Evolutionary conservation across 2,888 invertebrate genomes (phyloP), one percentile per base, ranked within the genome.

Genomic region (Alviniconcha strummeri): DNA sequence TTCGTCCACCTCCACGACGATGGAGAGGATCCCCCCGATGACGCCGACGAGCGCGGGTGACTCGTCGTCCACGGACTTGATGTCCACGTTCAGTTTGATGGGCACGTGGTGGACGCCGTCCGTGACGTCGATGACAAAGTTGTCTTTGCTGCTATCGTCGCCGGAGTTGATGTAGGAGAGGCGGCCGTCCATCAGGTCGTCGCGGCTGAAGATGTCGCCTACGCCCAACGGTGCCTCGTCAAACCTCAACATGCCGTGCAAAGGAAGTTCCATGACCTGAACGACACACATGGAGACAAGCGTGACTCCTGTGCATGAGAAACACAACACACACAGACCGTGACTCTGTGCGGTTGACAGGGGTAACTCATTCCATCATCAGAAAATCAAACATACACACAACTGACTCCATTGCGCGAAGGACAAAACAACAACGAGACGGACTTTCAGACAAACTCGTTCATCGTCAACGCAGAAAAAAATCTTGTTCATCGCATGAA

Each of bases 31-130:
- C 36, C 90, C 91, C 9, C 89, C 86, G 13, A 86, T 84, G 8
- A 79, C 83, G 4, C 90, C 89, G 56, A 91, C 87, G 74, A 92
- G 81, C 6, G 86, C 86, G 1, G 93, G 91, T 6, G 89, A 87
- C 82, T 93, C 91, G 83, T 93, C 92, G 82, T 93, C 93, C 55
- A 91, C 88, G 13, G 90, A 89, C n/a, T 87, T 85, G 56, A 94
- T 88, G 3, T 84, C 86, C 7, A 94, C 88, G 67, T 90, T 89
- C 71, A 94, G 87, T 5, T 85, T 90, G 5, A 90, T 88, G 15
- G 93, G 92, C 60, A 94, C 90, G 82, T 87, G 88, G 84, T 94
- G 93, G n/a, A 91, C 86, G 5, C 94, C 93, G 88, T 94, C 94
- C 7, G 93, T 91, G 0, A 93, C 90, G 83, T 93, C 92, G 19